Percentiles rank a stretch among this genome's conserved stretches.
Evolutionary conservation across 2,113 vertebrate genomes (phyloP).

Genomic region (Pedetes capensis): DNA sequence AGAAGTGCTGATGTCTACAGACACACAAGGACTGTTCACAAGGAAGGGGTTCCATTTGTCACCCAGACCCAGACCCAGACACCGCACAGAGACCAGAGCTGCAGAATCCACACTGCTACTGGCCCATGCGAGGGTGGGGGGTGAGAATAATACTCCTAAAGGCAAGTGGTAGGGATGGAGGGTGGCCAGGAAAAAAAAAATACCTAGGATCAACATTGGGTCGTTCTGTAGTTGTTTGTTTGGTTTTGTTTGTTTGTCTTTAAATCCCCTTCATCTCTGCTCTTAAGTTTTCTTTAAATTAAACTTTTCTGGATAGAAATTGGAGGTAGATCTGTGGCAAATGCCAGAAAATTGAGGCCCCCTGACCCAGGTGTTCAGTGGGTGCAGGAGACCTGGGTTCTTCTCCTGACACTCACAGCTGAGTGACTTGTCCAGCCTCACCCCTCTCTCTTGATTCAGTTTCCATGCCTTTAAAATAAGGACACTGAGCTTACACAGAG

Average conservation of each 20-base stretch:
- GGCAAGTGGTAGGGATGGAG: fast-evolving
- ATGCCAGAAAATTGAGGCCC: neutral
- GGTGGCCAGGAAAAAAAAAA: neutral
- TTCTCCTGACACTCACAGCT: neutral
- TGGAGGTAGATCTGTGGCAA: neutral
- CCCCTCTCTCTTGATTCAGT: neutral
- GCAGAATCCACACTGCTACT: neutral
- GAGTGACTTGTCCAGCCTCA: neutral
- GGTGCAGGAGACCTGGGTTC: neutral
- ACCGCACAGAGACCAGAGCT: neutral
- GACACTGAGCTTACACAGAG: neutral
- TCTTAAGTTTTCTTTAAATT: neutral
- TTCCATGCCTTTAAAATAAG: neutral
- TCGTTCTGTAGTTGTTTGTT: neutral
- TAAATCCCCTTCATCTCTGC: neutral
- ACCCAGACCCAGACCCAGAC: neutral
- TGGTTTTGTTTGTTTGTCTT: no score
- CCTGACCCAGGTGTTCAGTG: fast-evolving
- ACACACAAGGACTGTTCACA: neutral
- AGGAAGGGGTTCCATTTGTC: neutral
- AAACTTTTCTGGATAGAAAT: neutral
- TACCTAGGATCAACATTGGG: neutral
- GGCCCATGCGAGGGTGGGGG: neutral
- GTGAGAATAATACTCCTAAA: neutral
- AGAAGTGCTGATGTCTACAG: neutral